Evolutionary conservation across 2,888 invertebrate genomes (phyloP).

Genomic region (Antheraea assamensis): DNA sequence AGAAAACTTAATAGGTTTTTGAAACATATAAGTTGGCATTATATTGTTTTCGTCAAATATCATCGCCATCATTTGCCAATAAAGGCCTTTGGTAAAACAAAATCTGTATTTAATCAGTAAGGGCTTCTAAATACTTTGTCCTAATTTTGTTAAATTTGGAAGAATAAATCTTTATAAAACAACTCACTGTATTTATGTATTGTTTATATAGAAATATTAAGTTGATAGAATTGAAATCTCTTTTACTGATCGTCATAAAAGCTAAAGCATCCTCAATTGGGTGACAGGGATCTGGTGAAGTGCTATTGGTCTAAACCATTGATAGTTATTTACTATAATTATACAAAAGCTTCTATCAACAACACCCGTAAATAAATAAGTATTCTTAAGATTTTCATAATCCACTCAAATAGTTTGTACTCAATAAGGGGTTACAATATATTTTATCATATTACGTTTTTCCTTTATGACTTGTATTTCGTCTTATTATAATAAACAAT

Average conservation of each 20-base stretch:
- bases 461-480: not conserved
- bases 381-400: too few species aligned
- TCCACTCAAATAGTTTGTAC: not conserved
- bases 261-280: too few species aligned
- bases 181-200: too few species aligned
- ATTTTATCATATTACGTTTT: not conserved
- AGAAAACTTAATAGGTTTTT: not conserved
- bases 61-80: not conserved
- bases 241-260: not conserved
- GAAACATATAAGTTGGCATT: not conserved
- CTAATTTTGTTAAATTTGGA: not conserved
- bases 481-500: not conserved
- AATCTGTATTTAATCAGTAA: not conserved
- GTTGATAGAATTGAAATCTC: not conserved
- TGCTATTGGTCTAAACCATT: too few species aligned
- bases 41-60: not conserved
- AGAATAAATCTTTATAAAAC: too few species aligned
- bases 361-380: too few species aligned
- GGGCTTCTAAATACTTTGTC: not conserved
- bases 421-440: not conserved
- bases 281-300: too few species aligned
- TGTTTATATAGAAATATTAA: not conserved
- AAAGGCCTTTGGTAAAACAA: not conserved
- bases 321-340: too few species aligned
- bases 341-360: too few species aligned